Evolutionary conservation across 2,113 vertebrate genomes (phyloP), one percentile per base, ranked within the genome.

Genomic region (Holacanthus passer): DNA sequence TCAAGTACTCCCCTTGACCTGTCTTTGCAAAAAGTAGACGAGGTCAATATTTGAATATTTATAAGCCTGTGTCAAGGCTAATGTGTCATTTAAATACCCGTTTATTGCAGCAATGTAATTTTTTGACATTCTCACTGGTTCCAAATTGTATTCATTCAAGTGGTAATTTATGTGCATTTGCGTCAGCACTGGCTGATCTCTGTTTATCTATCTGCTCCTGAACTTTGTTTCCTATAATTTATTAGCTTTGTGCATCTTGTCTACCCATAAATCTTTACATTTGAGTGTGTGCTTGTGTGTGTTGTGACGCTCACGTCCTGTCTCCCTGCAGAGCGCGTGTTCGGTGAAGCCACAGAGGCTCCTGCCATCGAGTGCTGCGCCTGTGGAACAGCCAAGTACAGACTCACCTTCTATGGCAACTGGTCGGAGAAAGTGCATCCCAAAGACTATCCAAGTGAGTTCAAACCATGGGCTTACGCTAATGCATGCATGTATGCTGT

Each of bases 361-460:
- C 96, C 96, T 0, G 95, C 96, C 83, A 59, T 96, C 19, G 96
- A 98, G 53, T 99, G 98, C 68, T 99, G 98, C 13, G 97, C 98
- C 50, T 99, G 98, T 79, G 98, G 98, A 69, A 99, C 97, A 4
- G 98, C 98, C 84, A 99, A 99, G 88, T 99, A 99, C 93, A 95
- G 98, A 72, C 92, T 99, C 78, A 99, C 98, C 0, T 99, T 99
- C 90, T 97, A 96, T 39, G 98, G 98, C 22, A 99, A 99, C 82
- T 99, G 98, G 98, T 99, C 98, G 0, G 98, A 99, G 93, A 97
- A 98, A 89, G 94, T 96, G 0, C 98, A 99, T 83, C 97, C 98
- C 19, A 98, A 97, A 91, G 97, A 99, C 86, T 99, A 98, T 64
- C 98, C 98, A 83, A 95, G 98, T 99, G 88, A 97, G 98, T 96